Base-by-base conservation (phyloP, 2,797 vertebrate species). In the Pitangus sulphuratus region DNA sequence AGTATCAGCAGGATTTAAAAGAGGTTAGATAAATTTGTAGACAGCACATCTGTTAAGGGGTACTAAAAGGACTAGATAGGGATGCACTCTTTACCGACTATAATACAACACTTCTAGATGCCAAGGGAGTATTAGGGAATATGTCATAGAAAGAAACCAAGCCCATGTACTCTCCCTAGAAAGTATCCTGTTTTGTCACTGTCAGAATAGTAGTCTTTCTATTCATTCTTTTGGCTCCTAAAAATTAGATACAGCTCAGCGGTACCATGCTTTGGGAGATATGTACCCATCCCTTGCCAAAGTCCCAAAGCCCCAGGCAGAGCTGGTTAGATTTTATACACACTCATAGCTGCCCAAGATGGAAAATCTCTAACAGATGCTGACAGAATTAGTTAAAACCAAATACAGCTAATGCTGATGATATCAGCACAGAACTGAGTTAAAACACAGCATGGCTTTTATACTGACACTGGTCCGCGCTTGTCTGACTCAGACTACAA, bases 1-100 rank as follows among this genome's bases (percentile, higher is more conserved):
- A 64, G 40, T 75, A 84, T 75, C 72, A 91, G 69, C n/a, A 91
- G 39, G 57, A 66, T 83, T 96, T 71, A 58, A 91, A 89, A 85
- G 39, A 80, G 5, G 15, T 65, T 71, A 88, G 76, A 74, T 93
- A 91, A 91, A 87, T 74, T 91, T 26, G 42, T 8, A 66, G 69
- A 35, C 53, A 88, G 54, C 25, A 47, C 19, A 65, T 79, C 61
- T 78, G 39, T 85, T 94, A 88, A 75, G 33, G 26, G 11, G 12
- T 57, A 71, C 12, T 88, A n/a, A 88, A 76, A 93, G 25, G 56
- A 70, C 48, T 35, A 64, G 71, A 35, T 35, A 50, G 15, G n/a
- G 18, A 61, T 50, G 37, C 9, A 48, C 11, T 50, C 25, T 62
- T 69, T 84, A 86, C 68, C 24, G 64, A 25, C 56, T 60, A 16